Evolutionary conservation across 2,797 vertebrate genomes (phyloP).

Genomic region (Periophthalmus magnuspinnatus): DNA sequence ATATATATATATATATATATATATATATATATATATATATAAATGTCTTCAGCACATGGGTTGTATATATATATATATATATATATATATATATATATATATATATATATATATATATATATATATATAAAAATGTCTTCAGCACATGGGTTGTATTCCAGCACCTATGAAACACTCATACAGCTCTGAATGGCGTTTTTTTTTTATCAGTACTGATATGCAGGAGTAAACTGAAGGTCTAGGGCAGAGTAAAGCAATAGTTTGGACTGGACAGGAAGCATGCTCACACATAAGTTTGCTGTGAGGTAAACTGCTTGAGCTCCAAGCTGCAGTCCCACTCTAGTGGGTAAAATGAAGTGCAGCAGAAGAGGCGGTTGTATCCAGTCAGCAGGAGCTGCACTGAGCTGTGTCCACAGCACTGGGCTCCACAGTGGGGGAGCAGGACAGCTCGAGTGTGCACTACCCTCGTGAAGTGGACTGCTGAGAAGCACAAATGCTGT

Average conservation of each 20-base stretch:
- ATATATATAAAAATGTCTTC: too few species aligned
- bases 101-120: too few species aligned
- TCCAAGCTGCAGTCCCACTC: neutral
- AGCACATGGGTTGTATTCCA: too few species aligned
- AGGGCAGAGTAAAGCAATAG: neutral
- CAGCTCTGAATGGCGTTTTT: neutral
- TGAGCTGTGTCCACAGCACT: slow-evolving; percentile 54
- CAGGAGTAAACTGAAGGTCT: neutral
- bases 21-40: too few species aligned
- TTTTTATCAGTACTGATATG: neutral
- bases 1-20: too few species aligned
- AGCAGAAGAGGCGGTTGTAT: slow-evolving; percentile 44
- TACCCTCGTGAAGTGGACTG: slow-evolving; percentile 65
- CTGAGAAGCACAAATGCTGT: slow-evolving; percentile 64
- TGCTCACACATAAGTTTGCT: neutral
- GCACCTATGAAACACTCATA: too few species aligned
- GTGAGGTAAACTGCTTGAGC: neutral
- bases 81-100: too few species aligned
- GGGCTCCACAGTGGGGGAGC: slow-evolving; percentile 58
- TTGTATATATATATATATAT: too few species aligned
- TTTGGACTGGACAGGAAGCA: neutral
- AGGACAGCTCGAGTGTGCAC: slow-evolving; percentile 50
- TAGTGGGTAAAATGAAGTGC: slow-evolving; percentile 22
- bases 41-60: too few species aligned
- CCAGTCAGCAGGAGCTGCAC: slow-evolving; percentile 48